Percentiles rank a stretch among this genome's conserved stretches.
Evolutionary conservation across 2,797 vertebrate genomes (phyloP).

Genomic region (Pseudocheirus occidentalis): DNA sequence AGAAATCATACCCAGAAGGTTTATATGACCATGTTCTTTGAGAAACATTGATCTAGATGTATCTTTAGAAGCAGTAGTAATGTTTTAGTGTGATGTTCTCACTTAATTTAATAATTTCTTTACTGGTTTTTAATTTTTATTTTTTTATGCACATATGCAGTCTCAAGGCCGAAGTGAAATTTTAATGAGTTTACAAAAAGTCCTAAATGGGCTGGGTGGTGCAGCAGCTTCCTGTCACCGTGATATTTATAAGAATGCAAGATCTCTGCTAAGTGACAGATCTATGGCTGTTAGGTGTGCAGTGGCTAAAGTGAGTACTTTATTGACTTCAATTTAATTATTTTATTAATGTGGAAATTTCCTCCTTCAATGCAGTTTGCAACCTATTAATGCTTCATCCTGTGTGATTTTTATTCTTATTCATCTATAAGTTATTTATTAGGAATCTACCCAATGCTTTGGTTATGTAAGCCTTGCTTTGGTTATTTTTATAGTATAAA

Average conservation of each 20-base stretch:
- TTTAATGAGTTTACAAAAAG: conserved; percentile 97
- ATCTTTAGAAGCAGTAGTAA: conserved; percentile 2
- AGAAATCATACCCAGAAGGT: background rate
- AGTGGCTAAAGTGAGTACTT: conserved; percentile 92
- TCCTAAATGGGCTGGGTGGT: conserved; percentile 94
- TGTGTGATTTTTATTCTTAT: background rate
- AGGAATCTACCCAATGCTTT: background rate
- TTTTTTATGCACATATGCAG: conserved; percentile 80
- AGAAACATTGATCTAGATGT: background rate
- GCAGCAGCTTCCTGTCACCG: conserved; percentile 97
- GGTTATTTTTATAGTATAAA: background rate
- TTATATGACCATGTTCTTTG: background rate
- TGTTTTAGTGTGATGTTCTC: conserved; percentile 20
- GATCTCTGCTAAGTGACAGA: conserved; percentile 95
- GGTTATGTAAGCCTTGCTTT: background rate
- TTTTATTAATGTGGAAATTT: background rate
- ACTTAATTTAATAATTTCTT: conserved; percentile 50
- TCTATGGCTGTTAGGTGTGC: conserved; percentile 98
- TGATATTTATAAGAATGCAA: conserved; percentile 98
- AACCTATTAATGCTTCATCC: background rate
- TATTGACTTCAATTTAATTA: background rate
- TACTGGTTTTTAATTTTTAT: conserved; percentile 36
- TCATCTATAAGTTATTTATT: background rate
- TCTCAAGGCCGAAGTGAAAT: conserved; percentile 98
- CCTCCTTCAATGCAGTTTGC: background rate